A percentile compares a stretch with the other conserved stretches of the same genome.
These are phyloP conservation scores for Protophormia terraenovae DNA, from an alignment of 2,888 invertebrate genomes.

Conservation along the genomic window DNA sequence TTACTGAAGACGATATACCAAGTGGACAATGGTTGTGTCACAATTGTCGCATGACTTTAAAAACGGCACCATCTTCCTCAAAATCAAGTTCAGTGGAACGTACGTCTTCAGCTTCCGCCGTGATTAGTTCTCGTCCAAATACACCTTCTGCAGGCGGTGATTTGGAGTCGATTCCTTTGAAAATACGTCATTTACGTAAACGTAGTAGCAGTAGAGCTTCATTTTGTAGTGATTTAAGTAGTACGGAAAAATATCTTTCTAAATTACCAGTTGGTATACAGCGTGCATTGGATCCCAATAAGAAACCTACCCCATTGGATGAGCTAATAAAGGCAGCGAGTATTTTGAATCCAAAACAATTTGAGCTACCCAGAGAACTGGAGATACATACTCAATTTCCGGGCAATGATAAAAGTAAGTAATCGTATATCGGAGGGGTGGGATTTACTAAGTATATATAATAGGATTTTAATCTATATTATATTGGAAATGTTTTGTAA, in stretches of 20 bases:
- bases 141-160: conserved; percentile 75
- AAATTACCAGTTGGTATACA: conserved; percentile 78
- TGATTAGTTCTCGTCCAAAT: conserved; percentile 78
- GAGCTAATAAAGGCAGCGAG: conserved; percentile 91
- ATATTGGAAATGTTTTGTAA: too few species aligned
- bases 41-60: conserved; percentile 85
- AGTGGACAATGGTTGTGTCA: conserved; percentile 95
- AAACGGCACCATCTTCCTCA: conserved; percentile 80
- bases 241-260: conserved; percentile 75
- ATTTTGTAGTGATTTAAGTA: conserved; percentile 77
- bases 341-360: conserved; percentile 93
- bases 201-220: conserved; percentile 78
- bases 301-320: conserved; percentile 86
- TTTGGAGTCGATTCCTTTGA: conserved; percentile 78
- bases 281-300: conserved; percentile 78
- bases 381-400: conserved; percentile 89
- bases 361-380: conserved; percentile 92
- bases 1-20: conserved; percentile 94
- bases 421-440: too few species aligned
- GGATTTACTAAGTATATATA: too few species aligned
- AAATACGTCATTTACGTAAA: conserved; percentile 81
- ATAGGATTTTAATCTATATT: too few species aligned
- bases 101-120: conserved; percentile 67
- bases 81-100: conserved; percentile 82
- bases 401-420: conserved; percentile 88